phyloP scores from a whole-genome alignment of 2,888 invertebrate species.

The Sesamia inferens region DNA sequence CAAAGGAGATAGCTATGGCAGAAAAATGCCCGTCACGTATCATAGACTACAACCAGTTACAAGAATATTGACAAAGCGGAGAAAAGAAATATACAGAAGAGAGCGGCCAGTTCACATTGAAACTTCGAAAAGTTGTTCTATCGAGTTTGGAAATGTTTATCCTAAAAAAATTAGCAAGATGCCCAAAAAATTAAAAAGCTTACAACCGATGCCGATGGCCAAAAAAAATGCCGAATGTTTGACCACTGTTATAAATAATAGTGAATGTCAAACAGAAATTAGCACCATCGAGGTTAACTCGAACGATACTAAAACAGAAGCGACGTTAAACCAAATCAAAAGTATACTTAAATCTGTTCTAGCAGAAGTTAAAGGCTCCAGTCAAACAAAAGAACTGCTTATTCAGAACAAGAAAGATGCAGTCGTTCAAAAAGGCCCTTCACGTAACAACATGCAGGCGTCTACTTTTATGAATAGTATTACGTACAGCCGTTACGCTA shows the following conservation, averaged over 20 bases:
- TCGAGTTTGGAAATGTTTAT: conserved; percentile 76
- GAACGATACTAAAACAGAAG: conserved; percentile 75
- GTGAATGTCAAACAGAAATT: conserved; percentile 73
- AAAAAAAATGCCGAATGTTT: conserved; percentile 72
- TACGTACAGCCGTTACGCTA: conserved; percentile 76
- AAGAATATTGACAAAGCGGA: conserved; percentile 48
- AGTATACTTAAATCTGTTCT: conserved; percentile 81
- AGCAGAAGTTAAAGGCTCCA: conserved; percentile 80
- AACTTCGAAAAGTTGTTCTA: conserved; percentile 69
- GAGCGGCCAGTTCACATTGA: conserved; percentile 49
- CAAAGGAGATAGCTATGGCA: conserved; percentile 28
- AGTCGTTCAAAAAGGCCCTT: conserved; percentile 77
- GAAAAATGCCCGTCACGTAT: conserved; percentile 39
- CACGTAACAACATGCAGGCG: conserved; percentile 71
- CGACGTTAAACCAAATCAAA: conserved; percentile 82
- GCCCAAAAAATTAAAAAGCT: conserved; percentile 43
- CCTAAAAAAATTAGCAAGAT: conserved; percentile 59
- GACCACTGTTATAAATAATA: conserved; percentile 65
- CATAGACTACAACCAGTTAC: conserved; percentile 42
- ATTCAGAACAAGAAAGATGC: conserved; percentile 75
- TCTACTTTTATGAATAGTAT: conserved; percentile 78
- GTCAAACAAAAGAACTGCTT: conserved; percentile 62
- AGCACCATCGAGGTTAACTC: conserved; percentile 52
- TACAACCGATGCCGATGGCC: conserved; percentile 35
- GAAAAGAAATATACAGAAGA: conserved; percentile 42